phyloP scores from a whole-genome alignment of 2,797 vertebrate genomes.

The Acridotheres tristis region DNA sequence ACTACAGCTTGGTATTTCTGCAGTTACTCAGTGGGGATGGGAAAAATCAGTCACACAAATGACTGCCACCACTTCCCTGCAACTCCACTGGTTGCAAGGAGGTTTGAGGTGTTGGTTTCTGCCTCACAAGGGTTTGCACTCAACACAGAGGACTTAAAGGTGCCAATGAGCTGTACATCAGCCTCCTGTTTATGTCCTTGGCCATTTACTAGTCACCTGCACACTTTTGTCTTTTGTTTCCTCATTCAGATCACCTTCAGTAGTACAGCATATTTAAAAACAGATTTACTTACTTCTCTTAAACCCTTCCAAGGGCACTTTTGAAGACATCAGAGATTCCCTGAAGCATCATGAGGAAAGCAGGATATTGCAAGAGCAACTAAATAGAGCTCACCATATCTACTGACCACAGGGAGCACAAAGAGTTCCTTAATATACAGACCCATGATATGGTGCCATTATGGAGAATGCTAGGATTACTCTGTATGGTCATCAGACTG shows the following conservation, averaged over 20 bases:
- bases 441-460: not conserved
- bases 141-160: not conserved
- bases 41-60: not conserved
- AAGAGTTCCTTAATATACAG: not conserved
- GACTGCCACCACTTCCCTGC: not conserved
- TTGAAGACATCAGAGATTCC: not conserved
- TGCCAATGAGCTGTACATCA: not conserved
- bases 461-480: not conserved
- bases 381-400: not conserved
- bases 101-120: not conserved
- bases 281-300: not conserved
- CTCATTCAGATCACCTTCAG: not conserved
- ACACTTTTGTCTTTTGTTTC: not conserved
- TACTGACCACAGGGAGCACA: not conserved
- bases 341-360: not conserved
- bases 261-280: not conserved
- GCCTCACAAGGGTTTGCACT: fast-evolving
- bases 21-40: not conserved
- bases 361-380: not conserved
- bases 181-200: not conserved
- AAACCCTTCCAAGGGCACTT: not conserved
- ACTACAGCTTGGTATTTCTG: not conserved
- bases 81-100: not conserved
- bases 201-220: not conserved
- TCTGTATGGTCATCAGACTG: not conserved